These are phyloP conservation scores for Geococcyx californianus DNA, from an alignment of 2,113 vertebrate genomes.

Conservation along the genomic window DNA sequence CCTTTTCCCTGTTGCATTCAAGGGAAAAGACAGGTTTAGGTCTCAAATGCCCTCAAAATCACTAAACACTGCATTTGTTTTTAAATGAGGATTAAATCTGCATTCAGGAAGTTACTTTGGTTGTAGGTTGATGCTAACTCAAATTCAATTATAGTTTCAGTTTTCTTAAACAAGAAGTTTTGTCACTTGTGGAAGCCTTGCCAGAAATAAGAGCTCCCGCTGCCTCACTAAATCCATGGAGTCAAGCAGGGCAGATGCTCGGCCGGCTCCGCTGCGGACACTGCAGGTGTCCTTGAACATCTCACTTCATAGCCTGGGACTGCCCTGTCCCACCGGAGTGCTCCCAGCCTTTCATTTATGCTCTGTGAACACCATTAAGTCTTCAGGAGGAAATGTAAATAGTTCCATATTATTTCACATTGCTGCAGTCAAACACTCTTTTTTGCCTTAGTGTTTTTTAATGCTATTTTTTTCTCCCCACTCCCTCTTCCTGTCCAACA, in stretches of 20 bases:
- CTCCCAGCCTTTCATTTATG: neutral
- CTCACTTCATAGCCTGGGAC: neutral
- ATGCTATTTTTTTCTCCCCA: neutral
- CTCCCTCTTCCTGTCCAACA: neutral
- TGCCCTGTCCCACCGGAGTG: neutral
- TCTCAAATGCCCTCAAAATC: neutral
- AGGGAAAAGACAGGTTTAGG: neutral
- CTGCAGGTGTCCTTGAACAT: neutral
- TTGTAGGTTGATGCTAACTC: neutral
- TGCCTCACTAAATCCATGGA: neutral
- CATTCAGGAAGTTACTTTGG: neutral
- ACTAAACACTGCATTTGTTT: neutral
- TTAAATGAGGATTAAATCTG: neutral
- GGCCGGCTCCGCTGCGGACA: neutral
- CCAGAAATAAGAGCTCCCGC: neutral
- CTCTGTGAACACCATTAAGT: neutral
- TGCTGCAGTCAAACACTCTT: neutral
- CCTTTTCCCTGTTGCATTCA: neutral
- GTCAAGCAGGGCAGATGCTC: fast-evolving
- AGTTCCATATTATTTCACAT: neutral
- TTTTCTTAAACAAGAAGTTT: neutral
- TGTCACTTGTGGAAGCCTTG: neutral
- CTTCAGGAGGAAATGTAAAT: neutral
- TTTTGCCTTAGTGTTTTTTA: neutral
- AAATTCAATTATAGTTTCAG: neutral